Base-by-base conservation (phyloP, 2,113 vertebrate species). In the Girardinichthys multiradiatus region DNA sequence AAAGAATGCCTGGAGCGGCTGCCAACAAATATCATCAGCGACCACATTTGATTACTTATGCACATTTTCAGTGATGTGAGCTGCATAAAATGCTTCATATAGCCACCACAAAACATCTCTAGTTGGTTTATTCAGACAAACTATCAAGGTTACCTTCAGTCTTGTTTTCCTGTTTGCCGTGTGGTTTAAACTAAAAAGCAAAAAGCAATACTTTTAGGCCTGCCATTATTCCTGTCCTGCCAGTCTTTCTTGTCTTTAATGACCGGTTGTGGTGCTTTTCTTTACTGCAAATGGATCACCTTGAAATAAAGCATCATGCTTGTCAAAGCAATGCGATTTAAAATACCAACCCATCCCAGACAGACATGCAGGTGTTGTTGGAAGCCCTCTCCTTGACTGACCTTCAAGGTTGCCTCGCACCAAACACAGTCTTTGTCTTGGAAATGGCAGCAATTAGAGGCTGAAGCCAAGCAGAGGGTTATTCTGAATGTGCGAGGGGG, bases 361-460 rank as follows among this genome's bases (percentile, higher is more conserved):
- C 77, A 82, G 86, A 81, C 72, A 64, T 60, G 59, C 91, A 85
- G 89, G 90, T 92, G 90, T 76, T 86, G 61, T 62, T 26, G 64
- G 74, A 86, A 70, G 48, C 72, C 57, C 66, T 89, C 86, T 89
- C 87, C 90, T 87, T 88, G 78, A 81, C 81, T 89, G 90, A 94
- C 94, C 93, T 94, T 92, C 78, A 68, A 77, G 83, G 87, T 29
- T 30, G 75, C 79, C 80, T 84, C 1, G 58, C 74, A 70, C 82
- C 89, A 71, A 85, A 88, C 86, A 65, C 27, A 0, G 28, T 69
- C 85, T 91, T 92, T 89, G 84, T 92, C 88, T 88, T 69, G 48
- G 76, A 90, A 93, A 93, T 81, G 75, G 83, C 85, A 87, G 90
- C 91, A 94, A 93, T 94, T 94, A 94, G 90, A 27, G 71, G 57